Evolutionary conservation across 2,888 invertebrate species (phyloP).

Genomic region (Chymomyza fuscimana): DNA sequence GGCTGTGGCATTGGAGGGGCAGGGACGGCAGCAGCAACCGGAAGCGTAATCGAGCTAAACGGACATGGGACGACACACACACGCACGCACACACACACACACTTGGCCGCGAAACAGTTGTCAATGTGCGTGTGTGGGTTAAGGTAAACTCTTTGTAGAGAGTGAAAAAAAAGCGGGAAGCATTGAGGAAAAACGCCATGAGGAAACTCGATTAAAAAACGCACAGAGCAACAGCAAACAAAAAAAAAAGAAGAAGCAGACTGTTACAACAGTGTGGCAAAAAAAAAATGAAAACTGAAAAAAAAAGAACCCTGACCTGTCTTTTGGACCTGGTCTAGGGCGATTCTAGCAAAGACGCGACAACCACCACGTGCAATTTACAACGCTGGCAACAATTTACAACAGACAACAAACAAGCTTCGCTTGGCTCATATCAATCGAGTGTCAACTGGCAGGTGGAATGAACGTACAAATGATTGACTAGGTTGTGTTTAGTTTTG

Average conservation of each 20-base stretch:
- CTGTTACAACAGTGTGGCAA: slow-evolving; percentile 41
- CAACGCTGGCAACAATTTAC: slow-evolving; percentile 25
- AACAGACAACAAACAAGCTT: neutral
- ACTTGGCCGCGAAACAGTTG: slow-evolving; percentile 39
- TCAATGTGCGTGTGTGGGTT: slow-evolving; percentile 55
- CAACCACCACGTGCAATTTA: slow-evolving; percentile 43
- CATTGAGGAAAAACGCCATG: slow-evolving; percentile 63
- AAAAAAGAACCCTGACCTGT: slow-evolving; percentile 16
- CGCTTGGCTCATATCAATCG: neutral
- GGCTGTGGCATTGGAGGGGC: slow-evolving; percentile 16
- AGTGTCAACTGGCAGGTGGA: neutral
- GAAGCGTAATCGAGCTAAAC: slow-evolving; percentile 75
- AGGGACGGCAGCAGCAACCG: slow-evolving; percentile 43
- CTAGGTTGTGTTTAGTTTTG: no score
- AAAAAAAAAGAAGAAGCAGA: slow-evolving; percentile 38
- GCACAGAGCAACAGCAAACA: slow-evolving; percentile 28
- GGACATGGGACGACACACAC: slow-evolving; percentile 28
- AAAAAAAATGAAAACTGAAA: slow-evolving; percentile 14
- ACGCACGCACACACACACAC: neutral
- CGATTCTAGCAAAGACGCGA: slow-evolving; percentile 31
- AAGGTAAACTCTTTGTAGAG: slow-evolving; percentile 41
- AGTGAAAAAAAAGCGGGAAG: slow-evolving; percentile 55
- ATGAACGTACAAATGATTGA: neutral
- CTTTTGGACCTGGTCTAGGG: slow-evolving; percentile 20
- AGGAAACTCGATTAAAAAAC: slow-evolving; percentile 54